These are phyloP conservation scores for Pachymerium ferrugineum DNA, from an alignment of 2,888 invertebrate species.

Conservation along the genomic window DNA sequence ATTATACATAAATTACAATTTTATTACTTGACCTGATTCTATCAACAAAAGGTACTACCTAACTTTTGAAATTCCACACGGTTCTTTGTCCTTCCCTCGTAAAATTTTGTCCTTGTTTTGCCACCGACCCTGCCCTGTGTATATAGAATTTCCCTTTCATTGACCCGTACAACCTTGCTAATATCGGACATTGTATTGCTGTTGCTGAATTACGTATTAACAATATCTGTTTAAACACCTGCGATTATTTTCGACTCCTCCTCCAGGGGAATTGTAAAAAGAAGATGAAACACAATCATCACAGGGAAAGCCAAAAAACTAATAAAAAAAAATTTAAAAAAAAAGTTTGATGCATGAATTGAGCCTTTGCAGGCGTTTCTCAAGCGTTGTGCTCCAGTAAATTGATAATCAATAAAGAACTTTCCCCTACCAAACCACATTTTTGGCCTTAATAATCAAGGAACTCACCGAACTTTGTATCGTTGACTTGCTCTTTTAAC, in stretches of 20 bases:
- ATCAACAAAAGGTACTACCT: too few species aligned
- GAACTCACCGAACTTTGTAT: neutral
- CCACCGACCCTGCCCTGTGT: neutral
- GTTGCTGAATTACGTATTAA: too few species aligned
- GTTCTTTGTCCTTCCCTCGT: neutral
- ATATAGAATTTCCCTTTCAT: neutral
- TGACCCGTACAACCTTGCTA: neutral
- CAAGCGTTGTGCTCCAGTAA: neutral
- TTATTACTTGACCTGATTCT: too few species aligned
- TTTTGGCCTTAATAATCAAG: neutral
- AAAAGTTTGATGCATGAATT: neutral
- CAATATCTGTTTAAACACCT: too few species aligned
- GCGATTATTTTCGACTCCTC: too few species aligned
- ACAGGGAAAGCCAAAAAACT: too few species aligned
- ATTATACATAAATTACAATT: too few species aligned
- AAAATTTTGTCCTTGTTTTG: neutral
- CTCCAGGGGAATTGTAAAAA: too few species aligned
- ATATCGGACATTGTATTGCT: neutral
- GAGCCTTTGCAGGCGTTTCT: neutral
- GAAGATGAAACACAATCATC: too few species aligned
- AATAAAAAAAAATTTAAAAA: neutral
- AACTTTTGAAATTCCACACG: neutral
- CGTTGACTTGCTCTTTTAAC: neutral
- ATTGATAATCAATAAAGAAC: constrained; percentile 1
- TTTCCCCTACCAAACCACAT: neutral